A percentile compares a stretch with the other conserved stretches of the same genome.
phyloP scores from a whole-genome alignment of 2,113 vertebrate genomes.

The Sus scrofa region DNA sequence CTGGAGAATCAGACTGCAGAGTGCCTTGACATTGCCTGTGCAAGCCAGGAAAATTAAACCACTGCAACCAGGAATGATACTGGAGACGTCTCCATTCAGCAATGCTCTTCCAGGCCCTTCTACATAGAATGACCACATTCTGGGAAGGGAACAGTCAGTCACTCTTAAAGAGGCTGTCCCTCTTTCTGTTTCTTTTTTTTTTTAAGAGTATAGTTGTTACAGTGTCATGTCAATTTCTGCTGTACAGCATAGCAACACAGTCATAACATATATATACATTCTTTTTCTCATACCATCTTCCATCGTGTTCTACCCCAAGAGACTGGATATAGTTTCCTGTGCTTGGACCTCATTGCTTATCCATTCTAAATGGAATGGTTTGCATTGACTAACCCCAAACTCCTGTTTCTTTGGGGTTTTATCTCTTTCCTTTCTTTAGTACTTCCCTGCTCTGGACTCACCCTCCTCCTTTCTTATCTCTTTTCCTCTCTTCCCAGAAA shows the following conservation, averaged over 20 bases:
- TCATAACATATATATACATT: too few relatives aligned
- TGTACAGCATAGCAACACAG: too few relatives aligned
- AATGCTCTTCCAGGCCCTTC: background rate
- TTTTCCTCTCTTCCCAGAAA: constrained; percentile 24
- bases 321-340: too few relatives aligned
- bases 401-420: background rate
- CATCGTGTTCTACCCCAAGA: too few relatives aligned
- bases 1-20: background rate
- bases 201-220: too few relatives aligned
- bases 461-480: background rate
- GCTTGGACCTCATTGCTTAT: too few relatives aligned
- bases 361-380: too few relatives aligned
- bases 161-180: background rate
- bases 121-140: accelerated
- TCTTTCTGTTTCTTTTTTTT: background rate
- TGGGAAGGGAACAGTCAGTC: background rate
- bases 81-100: background rate
- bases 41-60: background rate
- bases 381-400: too few relatives aligned
- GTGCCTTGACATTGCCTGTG: background rate
- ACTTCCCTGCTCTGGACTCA: background rate
- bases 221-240: too few relatives aligned
- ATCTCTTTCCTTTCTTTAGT: background rate
- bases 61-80: background rate
- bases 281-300: too few relatives aligned